Evolutionary conservation across 2,888 invertebrate species (phyloP).

Genomic region (Cyrtodaria siliqua): DNA sequence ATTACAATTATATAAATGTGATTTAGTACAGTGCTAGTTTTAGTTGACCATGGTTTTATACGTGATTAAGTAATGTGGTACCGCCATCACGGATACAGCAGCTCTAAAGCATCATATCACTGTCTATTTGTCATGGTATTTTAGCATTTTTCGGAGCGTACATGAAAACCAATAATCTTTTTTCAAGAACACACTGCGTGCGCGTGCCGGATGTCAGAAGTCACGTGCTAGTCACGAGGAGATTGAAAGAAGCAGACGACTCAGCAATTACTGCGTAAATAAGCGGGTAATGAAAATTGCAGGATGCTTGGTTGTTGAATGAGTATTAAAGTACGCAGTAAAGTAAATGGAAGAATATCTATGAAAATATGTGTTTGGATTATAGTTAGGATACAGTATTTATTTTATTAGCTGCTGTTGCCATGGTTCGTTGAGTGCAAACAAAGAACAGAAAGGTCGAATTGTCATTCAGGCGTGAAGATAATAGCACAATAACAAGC

Average conservation of each 20-base stretch:
- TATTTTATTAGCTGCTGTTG: not conserved
- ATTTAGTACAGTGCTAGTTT: too few species aligned
- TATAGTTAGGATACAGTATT: not conserved
- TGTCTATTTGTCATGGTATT: conserved; percentile 40
- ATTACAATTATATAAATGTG: too few species aligned
- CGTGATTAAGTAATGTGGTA: too few species aligned
- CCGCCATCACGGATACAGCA: too few species aligned
- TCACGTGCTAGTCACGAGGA: conserved; percentile 57
- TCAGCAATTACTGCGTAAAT: conserved; percentile 60
- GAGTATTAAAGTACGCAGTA: conserved; percentile 22
- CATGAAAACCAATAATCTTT: conserved; percentile 64
- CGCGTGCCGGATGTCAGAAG: conserved; percentile 58
- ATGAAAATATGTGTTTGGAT: conserved; percentile 1
- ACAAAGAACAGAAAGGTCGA: not conserved
- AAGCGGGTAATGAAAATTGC: conserved; percentile 64
- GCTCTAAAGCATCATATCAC: too few species aligned
- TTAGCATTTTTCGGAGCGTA: conserved; percentile 56
- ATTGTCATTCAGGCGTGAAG: too few species aligned
- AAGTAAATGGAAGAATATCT: conserved; percentile 1
- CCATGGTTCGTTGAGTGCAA: not conserved
- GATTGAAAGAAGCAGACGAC: conserved; percentile 59
- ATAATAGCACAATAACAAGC: too few species aligned
- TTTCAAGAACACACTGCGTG: conserved; percentile 41
- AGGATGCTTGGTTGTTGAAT: conserved; percentile 26
- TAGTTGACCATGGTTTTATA: too few species aligned